phyloP scores from a whole-genome alignment of 2,888 invertebrate genomes.

The Sympetrum striolatum region DNA sequence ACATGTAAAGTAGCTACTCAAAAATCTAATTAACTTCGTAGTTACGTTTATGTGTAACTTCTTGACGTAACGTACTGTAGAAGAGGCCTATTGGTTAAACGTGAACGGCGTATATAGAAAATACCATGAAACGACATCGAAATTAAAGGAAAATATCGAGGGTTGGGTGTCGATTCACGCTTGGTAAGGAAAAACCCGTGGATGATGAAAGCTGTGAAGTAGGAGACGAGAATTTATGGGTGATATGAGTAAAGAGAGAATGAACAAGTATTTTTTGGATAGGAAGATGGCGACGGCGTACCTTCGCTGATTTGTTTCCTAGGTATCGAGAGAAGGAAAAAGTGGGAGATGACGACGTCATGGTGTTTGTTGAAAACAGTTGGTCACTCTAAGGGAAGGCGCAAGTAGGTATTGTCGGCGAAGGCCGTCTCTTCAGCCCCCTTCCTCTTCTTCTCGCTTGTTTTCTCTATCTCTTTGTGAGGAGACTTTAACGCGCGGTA shows the following conservation, averaged over 20 bases:
- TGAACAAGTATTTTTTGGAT: not conserved
- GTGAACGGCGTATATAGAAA: too few relatives aligned
- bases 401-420: not conserved
- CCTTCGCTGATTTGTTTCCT: not conserved
- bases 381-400: not conserved
- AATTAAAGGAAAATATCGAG: too few relatives aligned
- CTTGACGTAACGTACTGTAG: too few relatives aligned
- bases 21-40: too few relatives aligned
- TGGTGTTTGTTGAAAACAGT: not conserved
- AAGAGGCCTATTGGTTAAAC: too few relatives aligned
- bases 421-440: not conserved
- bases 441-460: not conserved
- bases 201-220: not conserved
- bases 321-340: not conserved
- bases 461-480: not conserved
- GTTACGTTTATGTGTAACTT: too few relatives aligned
- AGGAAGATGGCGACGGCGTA: not conserved
- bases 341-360: not conserved
- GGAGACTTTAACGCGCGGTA: not conserved
- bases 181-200: not conserved
- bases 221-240: not conserved
- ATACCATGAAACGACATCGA: too few relatives aligned
- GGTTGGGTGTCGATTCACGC: too few relatives aligned
- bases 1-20: too few relatives aligned
- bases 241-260: not conserved